Conservation (phyloP, 2,888 invertebrate species). For the Hirtodrosophila trivittata region DNA sequence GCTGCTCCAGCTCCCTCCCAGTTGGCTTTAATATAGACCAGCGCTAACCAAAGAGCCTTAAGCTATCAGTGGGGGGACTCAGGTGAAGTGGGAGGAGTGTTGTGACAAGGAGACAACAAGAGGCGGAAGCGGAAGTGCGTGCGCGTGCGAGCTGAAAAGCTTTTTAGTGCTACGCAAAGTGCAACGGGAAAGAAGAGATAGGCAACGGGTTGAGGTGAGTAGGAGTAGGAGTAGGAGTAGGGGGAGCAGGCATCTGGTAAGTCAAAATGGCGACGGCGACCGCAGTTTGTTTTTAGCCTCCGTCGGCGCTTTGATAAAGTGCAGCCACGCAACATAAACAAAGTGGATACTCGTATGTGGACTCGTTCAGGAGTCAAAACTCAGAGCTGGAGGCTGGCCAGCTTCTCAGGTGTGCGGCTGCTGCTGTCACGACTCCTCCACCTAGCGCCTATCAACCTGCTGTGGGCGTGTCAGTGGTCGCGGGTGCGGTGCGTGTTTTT, state of each 20-base stretch:
- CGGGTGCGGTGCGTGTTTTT: slow-evolving; percentile 68
- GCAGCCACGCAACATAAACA: slow-evolving; percentile 76
- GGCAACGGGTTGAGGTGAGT: background rate
- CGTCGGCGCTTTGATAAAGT: slow-evolving; percentile 71
- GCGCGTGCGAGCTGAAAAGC: slow-evolving; percentile 58
- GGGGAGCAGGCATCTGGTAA: slow-evolving; percentile 33
- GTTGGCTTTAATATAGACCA: slow-evolving; percentile 21
- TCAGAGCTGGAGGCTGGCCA: slow-evolving; percentile 6
- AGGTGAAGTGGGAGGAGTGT: background rate
- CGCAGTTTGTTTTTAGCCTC: slow-evolving; percentile 69
- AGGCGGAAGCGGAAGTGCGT: slow-evolving; percentile 72
- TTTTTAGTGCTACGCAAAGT: slow-evolving; percentile 55
- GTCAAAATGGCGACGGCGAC: slow-evolving; percentile 69
- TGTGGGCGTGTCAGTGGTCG: slow-evolving; percentile 37
- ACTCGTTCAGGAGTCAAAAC: slow-evolving; percentile 7
- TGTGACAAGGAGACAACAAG: slow-evolving; percentile 59
- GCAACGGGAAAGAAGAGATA: slow-evolving; percentile 22
- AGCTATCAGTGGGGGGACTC: slow-evolving; percentile 26
- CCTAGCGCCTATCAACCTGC: slow-evolving; percentile 26
- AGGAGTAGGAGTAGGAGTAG: background rate
- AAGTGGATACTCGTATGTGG: slow-evolving; percentile 50
- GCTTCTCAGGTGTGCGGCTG: slow-evolving; percentile 15
- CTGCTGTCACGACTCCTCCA: slow-evolving; percentile 23
- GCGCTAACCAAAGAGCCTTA: slow-evolving; percentile 56
- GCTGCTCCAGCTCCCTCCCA: background rate